Evolutionary conservation across 2,113 vertebrate species (phyloP).

Genomic region (Egretta garzetta): DNA sequence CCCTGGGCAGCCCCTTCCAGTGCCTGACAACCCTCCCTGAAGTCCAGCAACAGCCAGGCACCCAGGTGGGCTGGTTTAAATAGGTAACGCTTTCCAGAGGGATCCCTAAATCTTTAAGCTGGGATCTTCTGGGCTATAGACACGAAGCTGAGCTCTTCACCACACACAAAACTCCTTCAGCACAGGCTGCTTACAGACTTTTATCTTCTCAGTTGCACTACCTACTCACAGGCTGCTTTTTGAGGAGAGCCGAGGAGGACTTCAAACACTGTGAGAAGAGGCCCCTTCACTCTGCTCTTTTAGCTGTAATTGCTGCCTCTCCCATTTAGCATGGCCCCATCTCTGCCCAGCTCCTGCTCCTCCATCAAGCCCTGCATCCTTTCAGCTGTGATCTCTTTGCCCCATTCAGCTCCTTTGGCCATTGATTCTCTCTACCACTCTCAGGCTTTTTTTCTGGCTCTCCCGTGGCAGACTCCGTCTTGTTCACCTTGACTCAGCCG

Average conservation of each 20-base stretch:
- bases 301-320: not conserved
- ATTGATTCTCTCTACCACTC: not conserved
- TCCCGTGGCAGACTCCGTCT: no score
- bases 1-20: no score
- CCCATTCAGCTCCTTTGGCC: not conserved
- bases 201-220: not conserved
- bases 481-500: not conserved
- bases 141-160: not conserved
- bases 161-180: not conserved
- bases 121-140: not conserved
- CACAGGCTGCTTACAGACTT: not conserved
- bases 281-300: not conserved
- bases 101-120: not conserved
- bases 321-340: not conserved
- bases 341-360: not conserved
- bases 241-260: not conserved
- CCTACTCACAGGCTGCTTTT: not conserved
- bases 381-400: not conserved
- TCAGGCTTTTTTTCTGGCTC: not conserved
- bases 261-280: not conserved
- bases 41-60: not conserved
- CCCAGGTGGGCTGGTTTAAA: not conserved
- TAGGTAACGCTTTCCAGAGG: not conserved
- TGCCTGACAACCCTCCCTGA: not conserved
- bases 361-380: not conserved